Evolutionary conservation across 1,140 invertebrate genomes (phyloP).

Genomic region (Pachypsylla venusta): DNA sequence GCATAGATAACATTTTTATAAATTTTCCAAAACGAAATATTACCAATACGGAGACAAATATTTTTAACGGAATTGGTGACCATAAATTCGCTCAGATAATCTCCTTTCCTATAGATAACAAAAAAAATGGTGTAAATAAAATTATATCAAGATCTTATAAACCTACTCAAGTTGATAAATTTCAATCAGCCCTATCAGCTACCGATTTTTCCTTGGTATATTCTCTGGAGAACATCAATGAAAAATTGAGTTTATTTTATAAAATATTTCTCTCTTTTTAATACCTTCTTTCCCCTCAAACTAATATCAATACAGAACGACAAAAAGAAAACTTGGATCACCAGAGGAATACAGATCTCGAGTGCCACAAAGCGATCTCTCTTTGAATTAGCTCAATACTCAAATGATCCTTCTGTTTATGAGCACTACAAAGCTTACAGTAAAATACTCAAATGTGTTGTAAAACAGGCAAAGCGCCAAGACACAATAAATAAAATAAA

Average conservation of each 20-base stretch:
- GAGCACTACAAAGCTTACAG: not conserved
- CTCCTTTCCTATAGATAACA: not conserved
- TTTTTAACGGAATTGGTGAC: not conserved
- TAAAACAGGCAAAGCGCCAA: not conserved
- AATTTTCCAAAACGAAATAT: not conserved
- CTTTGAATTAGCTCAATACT: not conserved
- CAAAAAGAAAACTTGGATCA: not conserved
- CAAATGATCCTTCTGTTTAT: not conserved
- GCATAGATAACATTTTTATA: not conserved
- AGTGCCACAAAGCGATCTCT: not conserved
- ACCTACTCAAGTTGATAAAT: not conserved
- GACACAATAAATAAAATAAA: not conserved
- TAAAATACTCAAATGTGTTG: not conserved
- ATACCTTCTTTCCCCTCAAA: not conserved
- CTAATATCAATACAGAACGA: not conserved
- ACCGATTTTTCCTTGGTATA: not conserved
- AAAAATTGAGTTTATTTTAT: not conserved
- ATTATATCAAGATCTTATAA: not conserved
- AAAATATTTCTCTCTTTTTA: not conserved
- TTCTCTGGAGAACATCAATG: not conserved
- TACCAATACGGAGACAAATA: not conserved
- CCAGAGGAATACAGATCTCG: not conserved
- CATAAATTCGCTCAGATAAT: not conserved
- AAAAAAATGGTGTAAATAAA: not conserved
- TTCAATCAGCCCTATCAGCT: not conserved